These are phyloP conservation scores for Sarcophaga variegata DNA, from an alignment of 2,888 invertebrate genomes.

Conservation along the genomic window DNA sequence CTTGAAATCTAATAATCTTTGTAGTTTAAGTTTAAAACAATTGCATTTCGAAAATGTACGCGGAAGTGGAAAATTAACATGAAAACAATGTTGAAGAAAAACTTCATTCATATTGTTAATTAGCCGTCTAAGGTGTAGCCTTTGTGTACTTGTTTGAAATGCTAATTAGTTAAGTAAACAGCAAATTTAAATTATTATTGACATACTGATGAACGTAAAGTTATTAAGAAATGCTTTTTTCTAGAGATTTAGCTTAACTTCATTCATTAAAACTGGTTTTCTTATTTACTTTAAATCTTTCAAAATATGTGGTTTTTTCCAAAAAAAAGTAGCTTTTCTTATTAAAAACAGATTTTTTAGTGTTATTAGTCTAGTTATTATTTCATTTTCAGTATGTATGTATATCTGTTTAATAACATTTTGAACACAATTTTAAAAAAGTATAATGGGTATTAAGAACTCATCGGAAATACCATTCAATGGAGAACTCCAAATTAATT, in stretches of 20 bases:
- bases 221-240: background rate
- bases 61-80: background rate
- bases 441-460: too few relatives aligned
- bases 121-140: background rate
- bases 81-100: background rate
- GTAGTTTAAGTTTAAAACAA: background rate
- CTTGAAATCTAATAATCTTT: conserved; percentile 16
- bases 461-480: too few relatives aligned
- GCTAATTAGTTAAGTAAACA: background rate
- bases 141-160: background rate
- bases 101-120: background rate
- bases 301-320: background rate
- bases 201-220: background rate
- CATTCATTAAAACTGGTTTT: background rate
- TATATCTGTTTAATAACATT: too few relatives aligned
- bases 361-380: too few relatives aligned
- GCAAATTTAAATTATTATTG: conserved; percentile 2
- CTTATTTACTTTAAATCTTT: background rate
- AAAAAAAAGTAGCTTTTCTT: background rate
- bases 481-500: too few relatives aligned
- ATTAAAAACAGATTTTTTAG: background rate
- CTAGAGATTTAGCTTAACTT: background rate
- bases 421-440: too few relatives aligned
- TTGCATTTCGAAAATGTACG: background rate
- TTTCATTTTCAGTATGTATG: too few relatives aligned